Conservation (phyloP, 2,113 vertebrate species). For the Stegostoma tigrinum region DNA sequence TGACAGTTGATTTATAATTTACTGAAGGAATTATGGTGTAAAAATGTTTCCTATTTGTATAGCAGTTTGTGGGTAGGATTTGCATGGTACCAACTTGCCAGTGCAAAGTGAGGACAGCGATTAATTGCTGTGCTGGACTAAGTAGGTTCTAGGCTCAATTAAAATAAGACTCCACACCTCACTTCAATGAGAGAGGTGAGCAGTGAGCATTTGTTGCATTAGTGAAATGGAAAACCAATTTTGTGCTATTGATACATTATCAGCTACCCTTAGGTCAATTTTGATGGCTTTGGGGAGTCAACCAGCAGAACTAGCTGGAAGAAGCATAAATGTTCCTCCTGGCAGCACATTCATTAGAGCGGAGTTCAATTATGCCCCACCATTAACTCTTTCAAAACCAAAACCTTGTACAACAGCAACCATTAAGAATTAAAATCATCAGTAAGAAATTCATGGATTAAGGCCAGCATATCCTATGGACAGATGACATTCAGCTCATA, state of each 20-base stretch:
- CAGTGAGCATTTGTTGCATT: not conserved
- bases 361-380: no score
- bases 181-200: not conserved
- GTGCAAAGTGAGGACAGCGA: not conserved
- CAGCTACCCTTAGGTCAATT: not conserved
- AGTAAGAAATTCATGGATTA: not conserved
- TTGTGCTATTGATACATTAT: not conserved
- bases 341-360: not conserved
- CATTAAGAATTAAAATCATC: not conserved
- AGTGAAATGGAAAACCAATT: not conserved
- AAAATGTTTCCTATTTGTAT: not conserved
- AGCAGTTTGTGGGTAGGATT: not conserved
- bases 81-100: not conserved
- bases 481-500: not conserved
- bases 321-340: not conserved
- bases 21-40: not conserved
- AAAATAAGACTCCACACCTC: not conserved
- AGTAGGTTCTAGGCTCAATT: not conserved
- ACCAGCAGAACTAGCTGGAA: not conserved
- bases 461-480: not conserved
- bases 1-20: not conserved
- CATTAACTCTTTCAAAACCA: no score
- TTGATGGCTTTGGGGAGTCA: not conserved
- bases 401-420: not conserved
- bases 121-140: not conserved